Percentiles rank a stretch among this genome's conserved stretches.
Conservation (phyloP, 2,888 invertebrate genomes). For the Deilephila elpenor region DNA sequence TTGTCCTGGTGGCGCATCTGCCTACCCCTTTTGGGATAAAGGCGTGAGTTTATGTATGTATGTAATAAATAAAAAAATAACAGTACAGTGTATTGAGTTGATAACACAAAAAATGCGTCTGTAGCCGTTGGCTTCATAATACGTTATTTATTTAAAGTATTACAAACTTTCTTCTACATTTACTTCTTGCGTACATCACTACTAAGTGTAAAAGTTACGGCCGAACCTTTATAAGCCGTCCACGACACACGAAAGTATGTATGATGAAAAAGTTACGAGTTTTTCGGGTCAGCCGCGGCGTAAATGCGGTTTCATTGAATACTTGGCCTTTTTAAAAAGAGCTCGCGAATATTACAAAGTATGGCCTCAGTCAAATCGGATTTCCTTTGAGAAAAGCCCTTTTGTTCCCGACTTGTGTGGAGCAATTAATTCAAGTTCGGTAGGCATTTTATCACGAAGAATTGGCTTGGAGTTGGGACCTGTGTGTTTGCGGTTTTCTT, state of each 20-base stretch:
- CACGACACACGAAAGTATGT: neutral
- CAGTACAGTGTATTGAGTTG: too few relatives aligned
- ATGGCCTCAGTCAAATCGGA: constrained; percentile 33
- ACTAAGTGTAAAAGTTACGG: neutral
- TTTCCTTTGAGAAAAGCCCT: constrained; percentile 35
- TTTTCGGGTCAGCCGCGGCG: constrained; percentile 21
- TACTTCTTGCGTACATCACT: neutral
- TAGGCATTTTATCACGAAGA: neutral
- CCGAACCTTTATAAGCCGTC: constrained; percentile 21
- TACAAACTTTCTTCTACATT: neutral
- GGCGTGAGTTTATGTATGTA: too few relatives aligned
- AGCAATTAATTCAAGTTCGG: constrained; percentile 10
- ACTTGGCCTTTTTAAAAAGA: constrained; percentile 25
- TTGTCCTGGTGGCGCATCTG: too few relatives aligned
- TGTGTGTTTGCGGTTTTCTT: neutral
- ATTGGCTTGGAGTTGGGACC: neutral
- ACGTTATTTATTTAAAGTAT: too few relatives aligned
- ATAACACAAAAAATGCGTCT: too few relatives aligned
- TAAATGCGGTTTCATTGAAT: constrained; percentile 26
- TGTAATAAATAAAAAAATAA: too few relatives aligned
- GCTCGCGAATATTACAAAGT: constrained; percentile 20
- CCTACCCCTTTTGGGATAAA: too few relatives aligned
- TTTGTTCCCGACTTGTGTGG: constrained; percentile 12
- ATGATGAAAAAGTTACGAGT: constrained; percentile 27
- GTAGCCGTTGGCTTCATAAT: too few relatives aligned